Conservation (phyloP, 2,888 invertebrate genomes). For the Plebejus anna region DNA sequence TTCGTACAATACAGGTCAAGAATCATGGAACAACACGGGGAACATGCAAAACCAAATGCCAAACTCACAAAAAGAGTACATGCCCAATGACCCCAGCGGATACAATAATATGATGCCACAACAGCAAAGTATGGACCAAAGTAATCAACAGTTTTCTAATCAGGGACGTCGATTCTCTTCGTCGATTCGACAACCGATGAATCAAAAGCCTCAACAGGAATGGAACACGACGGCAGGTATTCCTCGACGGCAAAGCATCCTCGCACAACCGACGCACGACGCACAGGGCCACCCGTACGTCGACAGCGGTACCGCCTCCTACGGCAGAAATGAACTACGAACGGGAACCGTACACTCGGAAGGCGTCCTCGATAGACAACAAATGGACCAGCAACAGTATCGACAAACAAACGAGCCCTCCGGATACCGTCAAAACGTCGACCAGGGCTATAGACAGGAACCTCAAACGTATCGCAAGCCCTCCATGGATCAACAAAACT, state of each 20-base stretch:
- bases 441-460: constrained; percentile 72
- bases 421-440: constrained; percentile 55
- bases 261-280: constrained; percentile 61
- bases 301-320: constrained; percentile 52
- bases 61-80: constrained; percentile 57
- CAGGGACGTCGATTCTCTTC: constrained; percentile 62
- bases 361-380: constrained; percentile 53
- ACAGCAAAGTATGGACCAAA: constrained; percentile 62
- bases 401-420: constrained; percentile 54
- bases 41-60: constrained; percentile 47
- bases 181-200: constrained; percentile 53
- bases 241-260: constrained; percentile 61
- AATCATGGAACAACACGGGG: constrained; percentile 55
- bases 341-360: constrained; percentile 68
- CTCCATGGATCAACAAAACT: constrained; percentile 47
- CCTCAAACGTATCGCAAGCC: constrained; percentile 69
- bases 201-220: constrained; percentile 60
- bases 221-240: constrained; percentile 58
- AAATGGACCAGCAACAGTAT: constrained; percentile 53
- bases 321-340: constrained; percentile 60
- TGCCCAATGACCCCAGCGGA: constrained; percentile 55
- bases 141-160: constrained; percentile 57
- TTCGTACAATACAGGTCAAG: constrained; percentile 59
- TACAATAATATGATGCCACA: constrained; percentile 57
- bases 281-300: constrained; percentile 55